phyloP scores from a whole-genome alignment of 2,888 invertebrate genomes.

The Merodon equestris region DNA sequence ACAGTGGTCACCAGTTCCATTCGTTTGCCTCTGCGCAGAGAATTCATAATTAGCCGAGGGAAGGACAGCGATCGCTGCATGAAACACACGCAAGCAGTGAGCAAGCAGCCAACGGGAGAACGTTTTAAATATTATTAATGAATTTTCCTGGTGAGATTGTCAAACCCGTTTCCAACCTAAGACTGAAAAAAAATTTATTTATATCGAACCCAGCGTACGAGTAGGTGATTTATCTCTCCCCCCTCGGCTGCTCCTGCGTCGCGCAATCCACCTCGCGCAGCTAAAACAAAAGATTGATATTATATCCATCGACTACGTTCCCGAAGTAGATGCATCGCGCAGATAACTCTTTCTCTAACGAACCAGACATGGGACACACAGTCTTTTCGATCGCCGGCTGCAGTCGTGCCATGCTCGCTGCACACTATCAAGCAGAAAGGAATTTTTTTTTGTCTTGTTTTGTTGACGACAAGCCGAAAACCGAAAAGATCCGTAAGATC shows the following conservation, averaged over 20 bases:
- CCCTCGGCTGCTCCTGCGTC: slow-evolving; percentile 9
- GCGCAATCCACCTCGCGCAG: not conserved
- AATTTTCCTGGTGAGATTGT: slow-evolving; percentile 56
- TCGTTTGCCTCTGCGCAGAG: slow-evolving; percentile 31
- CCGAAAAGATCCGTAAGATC: no score
- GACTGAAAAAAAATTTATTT: no score
- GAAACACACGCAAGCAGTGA: slow-evolving; percentile 4
- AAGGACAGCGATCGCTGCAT: slow-evolving; percentile 9
- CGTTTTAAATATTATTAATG: slow-evolving; percentile 62
- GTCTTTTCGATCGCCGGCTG: slow-evolving; percentile 25
- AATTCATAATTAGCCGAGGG: slow-evolving; percentile 50
- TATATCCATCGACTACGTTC: slow-evolving; percentile 51
- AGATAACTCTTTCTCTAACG: slow-evolving; percentile 65
- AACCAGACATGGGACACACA: slow-evolving; percentile 56
- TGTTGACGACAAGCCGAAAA: no score
- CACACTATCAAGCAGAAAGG: no score
- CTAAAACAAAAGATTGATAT: slow-evolving; percentile 68
- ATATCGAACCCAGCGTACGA: slow-evolving; percentile 11
- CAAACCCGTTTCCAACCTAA: slow-evolving; percentile 54
- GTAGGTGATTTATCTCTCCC: slow-evolving; percentile 58
- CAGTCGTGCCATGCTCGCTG: not conserved
- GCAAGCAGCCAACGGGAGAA: slow-evolving; percentile 15
- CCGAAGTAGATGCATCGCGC: slow-evolving; percentile 45
- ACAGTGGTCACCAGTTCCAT: slow-evolving; percentile 38
- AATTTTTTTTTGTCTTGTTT: no score